Evolutionary conservation across 2,797 vertebrate species (phyloP).

Genomic region (Poliocrania exsul): DNA sequence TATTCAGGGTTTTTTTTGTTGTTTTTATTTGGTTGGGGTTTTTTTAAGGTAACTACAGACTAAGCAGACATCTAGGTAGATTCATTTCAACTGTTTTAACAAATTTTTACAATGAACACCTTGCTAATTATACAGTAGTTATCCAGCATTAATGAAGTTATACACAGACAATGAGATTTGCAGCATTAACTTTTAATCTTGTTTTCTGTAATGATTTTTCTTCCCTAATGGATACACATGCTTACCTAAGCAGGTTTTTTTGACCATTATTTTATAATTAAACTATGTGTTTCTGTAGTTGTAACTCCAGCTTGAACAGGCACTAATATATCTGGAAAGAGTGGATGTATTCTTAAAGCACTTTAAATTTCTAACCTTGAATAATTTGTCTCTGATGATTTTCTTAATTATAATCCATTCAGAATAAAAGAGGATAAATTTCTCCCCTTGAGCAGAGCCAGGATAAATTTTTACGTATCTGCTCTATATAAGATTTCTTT

Average conservation of each 20-base stretch:
- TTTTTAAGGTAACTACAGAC: not conserved
- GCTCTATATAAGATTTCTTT: constrained; percentile 30
- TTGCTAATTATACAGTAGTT: constrained; percentile 15
- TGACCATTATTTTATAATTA: constrained; percentile 36
- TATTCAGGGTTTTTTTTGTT: not conserved
- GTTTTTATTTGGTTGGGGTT: not conserved
- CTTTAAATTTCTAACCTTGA: constrained; percentile 36
- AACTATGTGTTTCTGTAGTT: constrained; percentile 17
- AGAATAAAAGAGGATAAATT: constrained; percentile 50
- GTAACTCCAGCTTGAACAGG: not conserved
- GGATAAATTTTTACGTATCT: constrained; percentile 43
- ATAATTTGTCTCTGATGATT: constrained; percentile 45
- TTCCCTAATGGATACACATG: constrained; percentile 39
- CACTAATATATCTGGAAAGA: not conserved
- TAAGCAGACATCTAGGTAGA: not conserved
- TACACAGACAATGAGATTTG: constrained; percentile 41
- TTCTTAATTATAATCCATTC: constrained; percentile 54
- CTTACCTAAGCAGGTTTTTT: constrained; percentile 51
- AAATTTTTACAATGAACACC: not conserved
- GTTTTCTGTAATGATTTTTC: constrained; percentile 58
- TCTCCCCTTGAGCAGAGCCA: constrained; percentile 19
- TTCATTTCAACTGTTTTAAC: not conserved
- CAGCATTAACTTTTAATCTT: constrained; percentile 68
- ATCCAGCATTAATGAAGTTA: constrained; percentile 40
- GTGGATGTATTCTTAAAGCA: not conserved